Evolutionary conservation across 2,113 vertebrate genomes (phyloP).

Genomic region (Cettia cetti): DNA sequence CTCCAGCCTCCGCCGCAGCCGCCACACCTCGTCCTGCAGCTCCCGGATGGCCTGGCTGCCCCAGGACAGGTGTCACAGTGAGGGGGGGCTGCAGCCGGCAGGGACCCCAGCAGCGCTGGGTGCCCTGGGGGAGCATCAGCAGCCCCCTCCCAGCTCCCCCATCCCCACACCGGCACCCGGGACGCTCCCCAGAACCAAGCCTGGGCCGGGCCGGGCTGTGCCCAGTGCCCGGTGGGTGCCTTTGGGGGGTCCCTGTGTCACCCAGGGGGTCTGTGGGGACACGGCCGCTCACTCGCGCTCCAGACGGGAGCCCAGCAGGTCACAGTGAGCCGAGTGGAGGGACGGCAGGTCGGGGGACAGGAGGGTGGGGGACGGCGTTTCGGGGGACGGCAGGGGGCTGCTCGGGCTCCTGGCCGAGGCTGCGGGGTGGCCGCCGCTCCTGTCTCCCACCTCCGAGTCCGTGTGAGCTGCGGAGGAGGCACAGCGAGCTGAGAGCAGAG

Average conservation of each 20-base stretch:
- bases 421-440: background rate
- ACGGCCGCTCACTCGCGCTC: slow-evolving; percentile 74
- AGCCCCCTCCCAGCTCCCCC: rapidly evolving
- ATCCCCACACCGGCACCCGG: background rate
- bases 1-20: slow-evolving; percentile 73
- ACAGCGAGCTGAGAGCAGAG: background rate
- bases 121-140: background rate
- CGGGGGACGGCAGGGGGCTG: background rate
- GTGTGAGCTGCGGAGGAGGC: slow-evolving; percentile 26
- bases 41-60: slow-evolving; percentile 78
- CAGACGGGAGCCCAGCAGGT: slow-evolving; percentile 33
- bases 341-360: background rate
- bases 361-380: background rate
- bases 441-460: slow-evolving; percentile 51
- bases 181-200: background rate
- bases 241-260: background rate
- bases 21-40: slow-evolving; percentile 78
- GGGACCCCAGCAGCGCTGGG: background rate
- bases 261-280: rapidly evolving
- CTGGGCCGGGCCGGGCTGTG: rapidly evolving
- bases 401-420: background rate
- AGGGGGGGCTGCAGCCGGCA: background rate
- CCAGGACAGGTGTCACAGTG: background rate
- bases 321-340: background rate
- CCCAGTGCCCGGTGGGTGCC: too few species aligned